Percentiles rank a stretch among this genome's conserved stretches.
Evolutionary conservation across 2,113 vertebrate genomes (phyloP).

Genomic region (Cochlearius cochlearius): DNA sequence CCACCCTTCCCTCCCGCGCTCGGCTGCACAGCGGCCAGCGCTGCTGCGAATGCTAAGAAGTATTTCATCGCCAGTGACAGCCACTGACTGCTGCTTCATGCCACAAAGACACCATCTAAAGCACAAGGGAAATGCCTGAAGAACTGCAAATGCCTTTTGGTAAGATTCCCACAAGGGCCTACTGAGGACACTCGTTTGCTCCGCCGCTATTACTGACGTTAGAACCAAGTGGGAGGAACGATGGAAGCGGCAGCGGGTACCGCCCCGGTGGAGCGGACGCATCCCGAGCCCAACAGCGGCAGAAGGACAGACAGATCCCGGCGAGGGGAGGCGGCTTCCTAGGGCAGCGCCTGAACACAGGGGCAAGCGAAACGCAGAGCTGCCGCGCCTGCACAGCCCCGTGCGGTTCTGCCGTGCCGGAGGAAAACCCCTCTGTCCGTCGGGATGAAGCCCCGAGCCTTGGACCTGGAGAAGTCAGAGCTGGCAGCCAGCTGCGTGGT

Average conservation of each 20-base stretch:
- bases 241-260: rapidly evolving
- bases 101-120: too few species aligned
- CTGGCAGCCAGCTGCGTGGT: background rate
- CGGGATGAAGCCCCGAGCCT: background rate
- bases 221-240: background rate
- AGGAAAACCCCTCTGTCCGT: rapidly evolving
- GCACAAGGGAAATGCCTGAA: background rate
- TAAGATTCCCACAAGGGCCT: background rate
- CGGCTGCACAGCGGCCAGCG: rapidly evolving
- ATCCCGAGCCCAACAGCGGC: rapidly evolving
- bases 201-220: rapidly evolving
- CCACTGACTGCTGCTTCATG: background rate
- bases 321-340: rapidly evolving
- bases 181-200: background rate
- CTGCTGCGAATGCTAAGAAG: background rate
- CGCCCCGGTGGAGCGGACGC: rapidly evolving
- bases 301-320: background rate
- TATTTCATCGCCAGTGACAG: background rate
- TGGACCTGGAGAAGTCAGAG: background rate
- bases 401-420: rapidly evolving
- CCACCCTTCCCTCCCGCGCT: background rate
- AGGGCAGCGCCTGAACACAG: background rate
- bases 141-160: background rate
- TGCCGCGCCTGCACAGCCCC: rapidly evolving
- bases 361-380: too few species aligned